Evolutionary conservation across 2,113 vertebrate species (phyloP).

Genomic region (Xyliphius kryptos): DNA sequence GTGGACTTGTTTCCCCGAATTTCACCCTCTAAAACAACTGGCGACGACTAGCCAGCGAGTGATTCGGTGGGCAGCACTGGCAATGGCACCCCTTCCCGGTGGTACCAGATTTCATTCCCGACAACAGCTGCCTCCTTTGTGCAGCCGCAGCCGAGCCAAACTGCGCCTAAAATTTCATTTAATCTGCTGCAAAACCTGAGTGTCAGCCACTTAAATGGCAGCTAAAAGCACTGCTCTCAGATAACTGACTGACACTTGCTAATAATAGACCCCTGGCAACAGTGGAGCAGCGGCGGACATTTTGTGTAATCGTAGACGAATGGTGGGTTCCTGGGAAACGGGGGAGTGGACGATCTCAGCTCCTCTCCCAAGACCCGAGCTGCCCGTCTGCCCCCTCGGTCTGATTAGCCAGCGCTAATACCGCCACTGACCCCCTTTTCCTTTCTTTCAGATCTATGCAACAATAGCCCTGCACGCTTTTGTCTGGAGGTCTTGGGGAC

Average conservation of each 20-base stretch:
- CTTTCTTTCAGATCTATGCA: conserved; percentile 39
- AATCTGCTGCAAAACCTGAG: conserved; percentile 72
- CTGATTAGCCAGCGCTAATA: conserved; percentile 51
- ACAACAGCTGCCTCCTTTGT: conserved; percentile 72
- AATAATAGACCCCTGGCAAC: conserved; percentile 67
- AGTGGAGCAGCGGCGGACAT: conserved; percentile 59
- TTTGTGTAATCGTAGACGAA: conserved; percentile 66
- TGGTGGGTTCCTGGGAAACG: conserved; percentile 52
- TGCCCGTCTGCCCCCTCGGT: conserved; percentile 10
- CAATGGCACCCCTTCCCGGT: conserved; percentile 36
- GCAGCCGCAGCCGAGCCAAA: conserved; percentile 66
- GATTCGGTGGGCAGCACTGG: conserved; percentile 25
- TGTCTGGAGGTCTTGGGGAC: conserved; percentile 32
- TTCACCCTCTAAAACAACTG: conserved; percentile 16
- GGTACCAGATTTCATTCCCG: conserved; percentile 63
- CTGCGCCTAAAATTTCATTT: conserved; percentile 76
- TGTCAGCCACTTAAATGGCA: conserved; percentile 74
- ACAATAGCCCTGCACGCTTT: conserved; percentile 38
- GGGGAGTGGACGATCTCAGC: conserved; percentile 44
- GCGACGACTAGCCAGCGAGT: conserved; percentile 15
- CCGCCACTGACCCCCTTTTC: conserved; percentile 49
- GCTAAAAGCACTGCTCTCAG: conserved; percentile 75
- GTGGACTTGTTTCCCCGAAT: not conserved
- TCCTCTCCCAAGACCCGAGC: conserved; percentile 31
- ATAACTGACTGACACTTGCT: conserved; percentile 74